Base-by-base conservation (phyloP, 2,888 invertebrate species). In the Metallyticus violacea region DNA sequence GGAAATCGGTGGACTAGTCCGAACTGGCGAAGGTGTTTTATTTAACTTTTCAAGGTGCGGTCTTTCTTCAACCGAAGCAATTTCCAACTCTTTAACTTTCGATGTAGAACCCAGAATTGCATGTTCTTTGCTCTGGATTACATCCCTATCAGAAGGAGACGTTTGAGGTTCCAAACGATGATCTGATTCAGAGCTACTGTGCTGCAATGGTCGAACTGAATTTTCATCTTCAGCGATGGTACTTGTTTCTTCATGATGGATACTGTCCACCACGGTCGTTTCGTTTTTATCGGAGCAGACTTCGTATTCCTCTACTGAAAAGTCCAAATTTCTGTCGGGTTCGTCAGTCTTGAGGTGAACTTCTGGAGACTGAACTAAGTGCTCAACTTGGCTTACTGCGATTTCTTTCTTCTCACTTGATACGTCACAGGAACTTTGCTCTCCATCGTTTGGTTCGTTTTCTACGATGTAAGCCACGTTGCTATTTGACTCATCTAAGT, bases 121-220 rank as follows among this genome's bases (percentile, higher is more conserved):
- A 78, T 7, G 15, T 6, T 78, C 26, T 15, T 9, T 5, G 7
- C 5, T 22, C 1, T 5, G 26, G 25, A 77, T 22, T 62, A 62
- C 15, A 62, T 62, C 40, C 9, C 15, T 22, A 62, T 83, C 83
- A 83, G 83, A 28, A 15, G 28, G 5, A 25, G 26, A 29, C 26
- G 77, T 83, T 83, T 83, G 83, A 22, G 7, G 28, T 26, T 77
- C 83, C 77, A 83, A 83, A 83, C 77, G 77, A 77, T 28, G 77
- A 9, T 29, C 83, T 77, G 83, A 77, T 62, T 62, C 40, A 62
- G 40, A 15, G 15, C 15, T 62, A 22, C n/a, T n/a, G n/a, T n/a
- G n/a, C n/a, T n/a, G n/a, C n/a, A n/a, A n/a, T n/a, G n/a, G n/a
- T n/a, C n/a, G n/a, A n/a, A n/a, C n/a, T n/a, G n/a, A n/a, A n/a